Conservation (phyloP, 2,888 invertebrate species). For the Scaptodrosophila latifasciaeformis region DNA sequence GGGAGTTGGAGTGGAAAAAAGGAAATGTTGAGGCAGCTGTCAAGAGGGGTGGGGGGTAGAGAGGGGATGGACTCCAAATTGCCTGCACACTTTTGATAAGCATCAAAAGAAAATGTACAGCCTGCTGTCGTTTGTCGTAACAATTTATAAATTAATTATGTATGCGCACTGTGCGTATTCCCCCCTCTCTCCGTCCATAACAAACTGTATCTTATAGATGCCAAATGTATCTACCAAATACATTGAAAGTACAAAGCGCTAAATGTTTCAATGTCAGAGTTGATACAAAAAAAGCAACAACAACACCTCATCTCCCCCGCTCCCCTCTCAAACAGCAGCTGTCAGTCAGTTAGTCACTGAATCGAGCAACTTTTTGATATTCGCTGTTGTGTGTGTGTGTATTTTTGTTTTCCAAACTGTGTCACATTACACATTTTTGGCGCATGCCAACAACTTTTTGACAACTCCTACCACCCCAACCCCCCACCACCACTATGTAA, state of each 20-base stretch:
- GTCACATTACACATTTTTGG: slow-evolving; percentile 36
- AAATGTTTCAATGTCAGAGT: slow-evolving; percentile 36
- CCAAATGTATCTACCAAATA: slow-evolving; percentile 24
- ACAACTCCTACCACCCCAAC: too few species aligned
- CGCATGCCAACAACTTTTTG: slow-evolving; percentile 8
- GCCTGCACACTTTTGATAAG: slow-evolving; percentile 35
- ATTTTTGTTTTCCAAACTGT: slow-evolving; percentile 20
- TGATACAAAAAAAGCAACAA: neutral
- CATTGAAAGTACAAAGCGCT: slow-evolving; percentile 38
- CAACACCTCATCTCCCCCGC: neutral
- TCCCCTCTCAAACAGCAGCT: neutral
- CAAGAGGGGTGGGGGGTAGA: too few species aligned
- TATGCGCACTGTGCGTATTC: slow-evolving; percentile 38
- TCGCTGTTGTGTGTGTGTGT: slow-evolving; percentile 1
- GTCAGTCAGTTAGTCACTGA: neutral
- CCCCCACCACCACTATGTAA: neutral
- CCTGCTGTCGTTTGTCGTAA: slow-evolving; percentile 38
- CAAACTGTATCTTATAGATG: slow-evolving; percentile 18
- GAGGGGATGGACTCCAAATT: too few species aligned
- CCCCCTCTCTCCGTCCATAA: slow-evolving; percentile 9
- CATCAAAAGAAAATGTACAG: slow-evolving; percentile 44
- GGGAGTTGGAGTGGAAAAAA: too few species aligned
- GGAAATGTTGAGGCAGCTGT: slow-evolving; percentile 41
- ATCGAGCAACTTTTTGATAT: slow-evolving; percentile 2
- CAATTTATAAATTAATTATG: slow-evolving; percentile 58